Evolutionary conservation across 2,113 vertebrate genomes (phyloP), one percentile per base, ranked within the genome.

Genomic region (Charina bottae): DNA sequence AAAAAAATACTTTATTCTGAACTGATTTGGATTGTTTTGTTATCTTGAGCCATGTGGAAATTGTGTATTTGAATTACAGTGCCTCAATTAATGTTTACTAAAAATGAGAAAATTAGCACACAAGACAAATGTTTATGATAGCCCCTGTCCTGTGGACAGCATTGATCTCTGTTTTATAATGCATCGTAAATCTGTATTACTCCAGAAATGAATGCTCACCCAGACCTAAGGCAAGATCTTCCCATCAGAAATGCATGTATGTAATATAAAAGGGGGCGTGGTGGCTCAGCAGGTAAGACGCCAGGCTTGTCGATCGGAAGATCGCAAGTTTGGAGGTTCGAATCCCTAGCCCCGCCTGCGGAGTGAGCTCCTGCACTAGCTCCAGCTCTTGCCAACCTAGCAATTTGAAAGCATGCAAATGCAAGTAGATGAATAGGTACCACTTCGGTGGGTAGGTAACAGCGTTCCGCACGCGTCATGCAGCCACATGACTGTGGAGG

Each of bases 1-100:
- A 94, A 95, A 85, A 96, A 96, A n/a, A 90, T 54, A 55, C 53
- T 90, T 90, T 46, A 59, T 91, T 85, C 0, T 89, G 91, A 95
- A 37, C 23, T 90, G 64, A 68, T 68, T 33, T 11, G 17, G 53
- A 86, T 62, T 91, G 55, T 68, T 84, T 33, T 24, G 6, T 55
- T 92, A 24, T 42, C 58, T 85, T 92, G 2, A 37, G 58, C 83
- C 42, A 28, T 54, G 85, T 53, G 4, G 56, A 85, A 72, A 95
- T 17, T 26, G 26, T 23, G 15, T 56, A 42, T 72, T 46, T 64
- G 59, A 64, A 49, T 54, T 72, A 4, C 68, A 58, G 68, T 17
- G 54, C 54, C 49, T 26, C 23, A 64, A 33, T n/a, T n/a, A n/a
- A n/a, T n/a, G n/a, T 83, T 59, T 90, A 49, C 9, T 28, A 2